Conservation (phyloP, 1,140 invertebrate genomes). For the Penaeus chinensis region DNA sequence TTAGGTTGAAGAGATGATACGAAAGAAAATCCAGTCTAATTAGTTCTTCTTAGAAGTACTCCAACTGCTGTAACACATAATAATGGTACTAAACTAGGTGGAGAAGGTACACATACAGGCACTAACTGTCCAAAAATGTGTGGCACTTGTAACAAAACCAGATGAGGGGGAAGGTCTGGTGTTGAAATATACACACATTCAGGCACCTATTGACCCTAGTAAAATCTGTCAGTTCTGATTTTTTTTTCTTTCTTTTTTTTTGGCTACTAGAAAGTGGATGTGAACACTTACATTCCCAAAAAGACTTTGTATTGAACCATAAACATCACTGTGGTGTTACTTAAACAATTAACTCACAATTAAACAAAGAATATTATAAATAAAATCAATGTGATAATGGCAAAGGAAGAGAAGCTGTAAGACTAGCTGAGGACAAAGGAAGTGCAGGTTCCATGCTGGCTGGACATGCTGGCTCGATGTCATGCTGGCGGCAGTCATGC, state of each 20-base stretch:
- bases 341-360: slow-evolving; percentile 3
- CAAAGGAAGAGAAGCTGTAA: slow-evolving; percentile 1
- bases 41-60: slow-evolving; percentile 24
- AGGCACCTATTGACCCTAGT: slow-evolving; percentile 3
- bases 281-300: slow-evolving; percentile 45
- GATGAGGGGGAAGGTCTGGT: slow-evolving; percentile 12
- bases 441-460: background rate
- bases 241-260: background rate
- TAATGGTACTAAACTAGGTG: slow-evolving; percentile 17
- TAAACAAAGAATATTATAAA: slow-evolving; percentile 15
- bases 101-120: slow-evolving; percentile 39
- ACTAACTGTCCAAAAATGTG: slow-evolving; percentile 17
- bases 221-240: background rate
- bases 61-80: slow-evolving; percentile 5
- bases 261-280: slow-evolving; percentile 27
- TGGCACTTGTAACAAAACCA: slow-evolving; percentile 11
- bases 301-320: slow-evolving; percentile 11
- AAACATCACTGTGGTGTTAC: slow-evolving; percentile 15
- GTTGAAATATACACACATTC: slow-evolving; percentile 31
- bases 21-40: too few species aligned
- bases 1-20: background rate
- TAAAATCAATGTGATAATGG: background rate
- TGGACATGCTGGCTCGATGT: slow-evolving; percentile 35
- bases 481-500: slow-evolving; percentile 34
- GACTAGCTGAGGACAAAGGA: slow-evolving; percentile 21